Base-by-base conservation (phyloP, 2,797 vertebrate species). In the Schizopygopsis pylzovi region DNA sequence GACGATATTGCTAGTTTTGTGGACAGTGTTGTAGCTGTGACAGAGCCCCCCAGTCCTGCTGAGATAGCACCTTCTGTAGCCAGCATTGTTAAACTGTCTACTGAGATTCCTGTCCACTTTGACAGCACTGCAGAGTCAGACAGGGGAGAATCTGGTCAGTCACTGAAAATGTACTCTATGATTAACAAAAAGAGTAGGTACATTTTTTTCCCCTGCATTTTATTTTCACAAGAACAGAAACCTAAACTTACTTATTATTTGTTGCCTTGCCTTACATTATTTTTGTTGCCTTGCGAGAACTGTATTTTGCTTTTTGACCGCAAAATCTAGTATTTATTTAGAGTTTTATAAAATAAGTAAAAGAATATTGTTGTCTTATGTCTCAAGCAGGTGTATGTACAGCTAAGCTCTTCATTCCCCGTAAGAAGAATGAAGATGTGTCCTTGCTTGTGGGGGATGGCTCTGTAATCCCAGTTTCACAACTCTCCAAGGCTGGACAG, bases 21-120 rank as follows among this genome's bases (percentile, higher is more conserved):
- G 49, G 95, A 95, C 92, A 96, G 96, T 20, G 93, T 93, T 0
- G 91, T 95, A 22, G 91, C 91, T 28, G 92, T 92, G 79, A 86
- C 87, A 4, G 96, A 96, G 84, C 89, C 93, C 71, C 88, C 73
- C 0, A 93, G 92, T 87, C 92, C 94, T 18, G 82, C 92, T 28
- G 96, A 97, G 2, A 79, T 87, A 1, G 94, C 81, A 22, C 37
- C 91, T 0, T 92, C 92, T 82, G 93, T 94, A 59, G 94, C 95
- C 87, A 99, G 97, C 90, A 99, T 99, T 77, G 98, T 99, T 61
- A 98, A 96, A 92, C 94, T 95, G 86, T 95, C 97, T 0, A 96
- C 96, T 11, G 96, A 97, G 12, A 95, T 68, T 5, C 43, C 79
- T 52, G 79, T 81, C 45, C 79, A 96, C 92, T 96, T 97, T 88